Evolutionary conservation across 2,113 vertebrate genomes (phyloP).

Genomic region (Phrynosoma blainvillii): DNA sequence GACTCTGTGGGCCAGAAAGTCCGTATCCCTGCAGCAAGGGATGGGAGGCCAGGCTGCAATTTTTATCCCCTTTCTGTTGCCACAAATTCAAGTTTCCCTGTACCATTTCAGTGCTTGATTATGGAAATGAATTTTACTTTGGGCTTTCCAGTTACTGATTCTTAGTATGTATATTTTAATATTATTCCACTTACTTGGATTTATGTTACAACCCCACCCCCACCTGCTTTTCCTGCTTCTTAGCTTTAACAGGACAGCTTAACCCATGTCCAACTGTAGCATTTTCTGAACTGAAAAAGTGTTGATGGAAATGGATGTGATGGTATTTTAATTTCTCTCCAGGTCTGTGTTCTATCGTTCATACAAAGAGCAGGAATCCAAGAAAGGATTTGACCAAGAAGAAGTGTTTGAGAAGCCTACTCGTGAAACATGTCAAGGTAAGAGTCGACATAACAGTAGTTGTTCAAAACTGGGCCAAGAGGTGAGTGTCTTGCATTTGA

Average conservation of each 20-base stretch:
- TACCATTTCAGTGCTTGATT: not conserved
- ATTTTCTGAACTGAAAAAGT: not conserved
- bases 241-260: not conserved
- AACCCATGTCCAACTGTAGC: not conserved
- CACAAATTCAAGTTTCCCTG: not conserved
- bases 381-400: slow-evolving; percentile 97
- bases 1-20: too few relatives aligned
- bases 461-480: not conserved
- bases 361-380: slow-evolving; percentile 98
- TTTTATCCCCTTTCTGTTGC: not conserved
- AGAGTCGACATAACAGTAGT: slow-evolving; percentile 18
- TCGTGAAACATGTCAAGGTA: slow-evolving; percentile 95
- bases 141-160: not conserved
- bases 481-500: not conserved
- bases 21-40: not conserved
- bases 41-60: too few relatives aligned
- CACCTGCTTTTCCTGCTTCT: not conserved
- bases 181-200: not conserved
- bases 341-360: slow-evolving; percentile 99
- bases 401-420: slow-evolving; percentile 98
- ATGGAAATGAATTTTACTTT: not conserved
- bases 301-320: not conserved
- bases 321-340: slow-evolving; percentile 7
- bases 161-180: not conserved
- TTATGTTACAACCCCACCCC: too few relatives aligned